Conservation (phyloP, 2,888 invertebrate genomes). For the Teleiodes luculella region DNA sequence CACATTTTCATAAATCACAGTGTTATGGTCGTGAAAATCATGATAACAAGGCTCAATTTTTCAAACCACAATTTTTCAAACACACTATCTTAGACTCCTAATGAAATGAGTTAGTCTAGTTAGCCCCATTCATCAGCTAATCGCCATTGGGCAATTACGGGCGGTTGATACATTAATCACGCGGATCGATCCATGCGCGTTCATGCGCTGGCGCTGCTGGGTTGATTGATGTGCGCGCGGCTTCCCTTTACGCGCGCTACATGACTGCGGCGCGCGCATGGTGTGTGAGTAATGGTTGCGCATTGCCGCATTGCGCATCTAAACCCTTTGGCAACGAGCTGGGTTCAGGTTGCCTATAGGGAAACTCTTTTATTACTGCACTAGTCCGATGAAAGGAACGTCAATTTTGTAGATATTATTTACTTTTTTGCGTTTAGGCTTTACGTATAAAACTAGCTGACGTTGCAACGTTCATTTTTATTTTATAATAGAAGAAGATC, state of each 20-base stretch:
- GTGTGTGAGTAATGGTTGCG: background rate
- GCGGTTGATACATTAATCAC: slow-evolving; percentile 48
- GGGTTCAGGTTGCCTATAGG: background rate
- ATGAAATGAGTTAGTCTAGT: background rate
- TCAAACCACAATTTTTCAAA: background rate
- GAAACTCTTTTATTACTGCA: background rate
- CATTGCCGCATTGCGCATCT: too few relatives aligned
- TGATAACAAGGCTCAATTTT: too few relatives aligned
- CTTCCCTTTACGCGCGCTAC: background rate
- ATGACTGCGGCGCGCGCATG: background rate
- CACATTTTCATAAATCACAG: too few relatives aligned
- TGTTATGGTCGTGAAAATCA: too few relatives aligned
- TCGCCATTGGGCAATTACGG: slow-evolving; percentile 35
- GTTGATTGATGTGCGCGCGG: slow-evolving; percentile 1
- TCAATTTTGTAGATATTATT: too few relatives aligned
- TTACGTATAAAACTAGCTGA: too few relatives aligned
- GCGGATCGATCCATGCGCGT: background rate
- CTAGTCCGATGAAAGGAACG: too few relatives aligned
- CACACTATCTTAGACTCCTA: background rate
- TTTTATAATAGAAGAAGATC: too few relatives aligned
- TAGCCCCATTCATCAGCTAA: slow-evolving; percentile 21
- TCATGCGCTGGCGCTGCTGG: background rate
- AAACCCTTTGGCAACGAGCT: background rate
- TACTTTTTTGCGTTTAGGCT: too few relatives aligned
- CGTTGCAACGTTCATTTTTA: too few relatives aligned